phyloP scores from a whole-genome alignment of 30 jellyfish, hydroid and myxozoan species.

The Aurelia aurita region DNA sequence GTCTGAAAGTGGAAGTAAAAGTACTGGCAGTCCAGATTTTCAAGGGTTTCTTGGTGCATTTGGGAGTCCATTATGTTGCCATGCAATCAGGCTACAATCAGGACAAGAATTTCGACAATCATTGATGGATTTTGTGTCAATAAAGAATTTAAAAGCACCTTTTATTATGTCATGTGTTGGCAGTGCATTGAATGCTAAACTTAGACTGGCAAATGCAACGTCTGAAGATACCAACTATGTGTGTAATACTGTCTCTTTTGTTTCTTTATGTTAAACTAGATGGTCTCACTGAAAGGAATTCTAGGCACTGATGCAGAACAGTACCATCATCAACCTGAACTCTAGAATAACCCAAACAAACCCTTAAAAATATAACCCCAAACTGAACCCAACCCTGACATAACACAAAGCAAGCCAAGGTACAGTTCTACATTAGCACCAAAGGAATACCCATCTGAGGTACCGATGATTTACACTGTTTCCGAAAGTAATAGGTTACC shows the following conservation, averaged over 20 bases:
- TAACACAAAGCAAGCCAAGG: too few relatives aligned
- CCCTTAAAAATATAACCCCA: too few relatives aligned
- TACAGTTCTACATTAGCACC: too few relatives aligned
- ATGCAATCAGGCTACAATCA: slow-evolving; percentile 77
- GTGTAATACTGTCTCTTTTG: slow-evolving; percentile 14
- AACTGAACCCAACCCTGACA: too few relatives aligned
- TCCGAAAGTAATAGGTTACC: too few relatives aligned
- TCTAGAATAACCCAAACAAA: too few relatives aligned
- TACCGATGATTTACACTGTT: too few relatives aligned
- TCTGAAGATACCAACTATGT: slow-evolving; percentile 88
- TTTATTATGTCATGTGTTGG: slow-evolving; percentile 95
- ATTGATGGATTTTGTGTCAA: slow-evolving; percentile 65
- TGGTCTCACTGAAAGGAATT: too few relatives aligned
- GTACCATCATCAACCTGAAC: too few relatives aligned
- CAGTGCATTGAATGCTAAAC: slow-evolving; percentile 83
- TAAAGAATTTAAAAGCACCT: slow-evolving; percentile 82
- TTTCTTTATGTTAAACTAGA: too few relatives aligned
- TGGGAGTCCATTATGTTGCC: slow-evolving; percentile 86
- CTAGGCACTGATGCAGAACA: too few relatives aligned
- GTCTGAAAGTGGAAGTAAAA: slow-evolving; percentile 27
- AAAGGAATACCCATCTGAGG: too few relatives aligned
- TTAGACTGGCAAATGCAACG: slow-evolving; percentile 88
- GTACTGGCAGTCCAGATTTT: slow-evolving; percentile 4
- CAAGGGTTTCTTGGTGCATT: slow-evolving; percentile 32
- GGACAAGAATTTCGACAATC: slow-evolving; percentile 92